Base-by-base conservation (phyloP, 2,888 invertebrate genomes). In the Brachypterus glaber region DNA sequence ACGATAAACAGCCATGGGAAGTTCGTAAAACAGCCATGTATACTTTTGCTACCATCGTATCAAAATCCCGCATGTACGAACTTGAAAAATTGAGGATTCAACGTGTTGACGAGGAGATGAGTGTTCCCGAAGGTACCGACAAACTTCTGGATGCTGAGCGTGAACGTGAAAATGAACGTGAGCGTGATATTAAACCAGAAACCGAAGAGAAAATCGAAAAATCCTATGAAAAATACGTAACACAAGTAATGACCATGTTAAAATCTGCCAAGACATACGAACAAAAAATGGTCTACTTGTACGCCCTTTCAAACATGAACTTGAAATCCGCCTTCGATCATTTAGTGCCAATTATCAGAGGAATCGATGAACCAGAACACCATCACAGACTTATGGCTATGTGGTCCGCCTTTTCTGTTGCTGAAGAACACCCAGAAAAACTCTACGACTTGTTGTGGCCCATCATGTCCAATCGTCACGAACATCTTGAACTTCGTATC, bases 301-400 rank as follows among this genome's bases (percentile, higher is more conserved):
- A 65, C 52, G 71, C 66, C 2, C 53, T 73, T 34, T 59, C 54
- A 27, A 73, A 73, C 50, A 62, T 70, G 25, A 58, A 62, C 42
- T 47, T 67, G 3, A 56, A 55, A 4, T 56, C 59, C 15, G 58
- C 66, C 17, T 44, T 63, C 16, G 56, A 63, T 30, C 58, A 63
- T 33, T 46, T 73, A 33, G 58, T 55, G 17, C 68, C 68, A 0
- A 59, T 67, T 0, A 59, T 72, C 7, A 53, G 53, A 8, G 64
- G 64, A 2, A 60, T 67, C 14, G 39, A 52, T 13, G 51, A 52
- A 3, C 43, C 55, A 2, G 53, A 58, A 8, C 42, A 57, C 15
- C 59, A 66, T 41, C 51, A 68, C 24, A 62, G 68, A 17, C 53
- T 63, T 5, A 49, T 64, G 21, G 66, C 70, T 5, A 60, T 70